A percentile compares a stretch with the other conserved stretches of the same genome.
phyloP scores from a whole-genome alignment of 2,797 vertebrate species.

The Rhinella marina region DNA sequence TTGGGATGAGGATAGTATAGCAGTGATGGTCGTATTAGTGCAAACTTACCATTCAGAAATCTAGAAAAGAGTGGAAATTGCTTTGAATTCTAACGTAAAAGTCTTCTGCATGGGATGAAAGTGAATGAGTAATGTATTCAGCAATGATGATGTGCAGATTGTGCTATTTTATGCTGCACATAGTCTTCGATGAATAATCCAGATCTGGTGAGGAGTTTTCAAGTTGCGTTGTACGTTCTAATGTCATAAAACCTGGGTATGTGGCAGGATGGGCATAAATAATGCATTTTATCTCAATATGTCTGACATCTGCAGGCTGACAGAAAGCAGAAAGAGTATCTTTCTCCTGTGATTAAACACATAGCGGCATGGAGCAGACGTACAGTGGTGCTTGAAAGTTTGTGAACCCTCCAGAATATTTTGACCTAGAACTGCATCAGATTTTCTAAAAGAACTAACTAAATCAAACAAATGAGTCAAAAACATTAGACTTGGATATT shows the following conservation, averaged over 20 bases:
- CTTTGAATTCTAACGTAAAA: too few relatives aligned
- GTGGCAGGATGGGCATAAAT: constrained; percentile 12
- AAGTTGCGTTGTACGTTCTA: neutral
- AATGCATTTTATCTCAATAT: constrained; percentile 39
- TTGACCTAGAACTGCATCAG: too few relatives aligned
- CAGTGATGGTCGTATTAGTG: neutral
- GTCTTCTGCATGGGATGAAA: neutral
- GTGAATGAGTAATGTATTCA: neutral
- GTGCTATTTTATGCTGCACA: neutral
- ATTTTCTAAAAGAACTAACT: too few relatives aligned
- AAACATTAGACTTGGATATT: too few relatives aligned
- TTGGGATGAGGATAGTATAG: too few relatives aligned
- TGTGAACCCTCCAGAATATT: too few relatives aligned
- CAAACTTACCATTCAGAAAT: neutral
- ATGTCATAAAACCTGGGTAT: constrained; percentile 17
- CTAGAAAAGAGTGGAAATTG: neutral
- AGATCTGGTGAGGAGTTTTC: constrained; percentile 5
- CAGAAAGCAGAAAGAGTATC: constrained; percentile 4
- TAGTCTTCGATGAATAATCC: neutral
- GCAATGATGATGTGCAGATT: neutral
- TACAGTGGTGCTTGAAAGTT: too few relatives aligned
- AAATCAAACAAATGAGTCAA: too few relatives aligned
- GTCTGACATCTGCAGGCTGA: constrained; percentile 32
- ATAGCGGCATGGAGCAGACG: neutral
- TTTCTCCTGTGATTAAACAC: constrained; percentile 18